Base-by-base conservation (phyloP, 1,140 invertebrate species). In the Chelonus insularis region DNA sequence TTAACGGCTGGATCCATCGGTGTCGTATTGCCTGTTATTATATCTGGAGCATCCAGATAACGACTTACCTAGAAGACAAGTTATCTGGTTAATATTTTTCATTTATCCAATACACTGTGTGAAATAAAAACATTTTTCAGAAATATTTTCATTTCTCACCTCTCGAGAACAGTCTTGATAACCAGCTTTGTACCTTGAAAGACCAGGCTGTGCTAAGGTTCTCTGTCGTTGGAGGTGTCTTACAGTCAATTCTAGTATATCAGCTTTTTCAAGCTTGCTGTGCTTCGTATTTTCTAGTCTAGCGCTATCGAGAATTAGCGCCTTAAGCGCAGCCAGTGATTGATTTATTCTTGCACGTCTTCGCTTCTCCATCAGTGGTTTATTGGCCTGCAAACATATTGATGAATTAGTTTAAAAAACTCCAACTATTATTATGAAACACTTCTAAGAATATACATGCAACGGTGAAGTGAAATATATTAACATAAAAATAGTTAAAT, bases 291-390 rank as follows among this genome's bases (percentile, higher is more conserved):
- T 89, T 81, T 87, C 90, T 76, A 87, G 85, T 72, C 88, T 82
- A 12, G 84, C 81, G 68, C 87, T 87, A 81, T 90, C 90, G 41
- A 94, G 83, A 67, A 95, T 92, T 16, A 95, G 84, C 37, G 86
- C 86, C 82, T 96, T 96, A 21, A 96, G 84, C 71, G 93, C 89
- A 63, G 91, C 88, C 66, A 96, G 82, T 71, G 91, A 94, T 72
- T 91, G 88, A 78, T 96, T 96, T 74, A 96, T 96, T 60, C 94
- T 84, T 9, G 93, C 93, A 67, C 94, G 77, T 62, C 94, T 82
- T 76, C 91, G 84, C 82, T 94, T 95, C 83, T 95, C 93, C 92
- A 95, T 94, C 72, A 95, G 86, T 70, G 93, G 93, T 84, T 95
- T 95, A 77, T 93, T 93, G 60, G 89, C 91, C 88, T 90, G 77